Conservation (phyloP, 2,113 vertebrate species). For the Rhineura floridana region DNA sequence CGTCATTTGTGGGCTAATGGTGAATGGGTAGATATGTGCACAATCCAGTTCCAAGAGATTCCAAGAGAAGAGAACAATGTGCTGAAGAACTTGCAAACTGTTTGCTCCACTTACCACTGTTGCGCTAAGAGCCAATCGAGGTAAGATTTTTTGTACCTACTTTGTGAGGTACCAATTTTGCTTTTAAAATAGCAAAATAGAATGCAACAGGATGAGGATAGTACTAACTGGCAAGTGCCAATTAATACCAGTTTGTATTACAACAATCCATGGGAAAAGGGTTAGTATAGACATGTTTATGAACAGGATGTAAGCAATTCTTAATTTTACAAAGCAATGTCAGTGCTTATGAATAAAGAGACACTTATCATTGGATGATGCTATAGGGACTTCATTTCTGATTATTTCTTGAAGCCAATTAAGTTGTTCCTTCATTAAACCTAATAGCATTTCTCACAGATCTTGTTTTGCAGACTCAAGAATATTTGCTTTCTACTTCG, state of each 20-base stretch:
- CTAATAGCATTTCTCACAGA: not conserved
- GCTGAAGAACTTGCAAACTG: not conserved
- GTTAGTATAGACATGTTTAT: not conserved
- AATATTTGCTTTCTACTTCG: conserved; percentile 2
- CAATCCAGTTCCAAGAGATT: too few species aligned
- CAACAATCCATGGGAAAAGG: not conserved
- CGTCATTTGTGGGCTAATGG: too few species aligned
- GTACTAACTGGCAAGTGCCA: not conserved
- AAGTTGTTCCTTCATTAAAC: not conserved
- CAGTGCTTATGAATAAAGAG: conserved; percentile 7
- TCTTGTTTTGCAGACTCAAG: not conserved
- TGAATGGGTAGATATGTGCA: too few species aligned
- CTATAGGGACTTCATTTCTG: not conserved
- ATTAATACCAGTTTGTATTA: not conserved
- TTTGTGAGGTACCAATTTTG: not conserved
- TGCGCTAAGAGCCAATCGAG: not conserved
- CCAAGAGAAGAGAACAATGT: too few species aligned
- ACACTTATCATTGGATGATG: conserved; percentile 1
- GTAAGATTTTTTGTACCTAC: not conserved
- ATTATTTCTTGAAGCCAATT: conserved; percentile 6
- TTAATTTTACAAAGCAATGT: not conserved
- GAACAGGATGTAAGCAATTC: not conserved
- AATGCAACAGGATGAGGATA: not conserved
- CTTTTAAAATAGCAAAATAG: not conserved
- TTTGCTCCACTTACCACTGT: not conserved